These are phyloP conservation scores for Conus betulinus DNA, from an alignment of 1,140 invertebrate species.

Conservation along the genomic window DNA sequence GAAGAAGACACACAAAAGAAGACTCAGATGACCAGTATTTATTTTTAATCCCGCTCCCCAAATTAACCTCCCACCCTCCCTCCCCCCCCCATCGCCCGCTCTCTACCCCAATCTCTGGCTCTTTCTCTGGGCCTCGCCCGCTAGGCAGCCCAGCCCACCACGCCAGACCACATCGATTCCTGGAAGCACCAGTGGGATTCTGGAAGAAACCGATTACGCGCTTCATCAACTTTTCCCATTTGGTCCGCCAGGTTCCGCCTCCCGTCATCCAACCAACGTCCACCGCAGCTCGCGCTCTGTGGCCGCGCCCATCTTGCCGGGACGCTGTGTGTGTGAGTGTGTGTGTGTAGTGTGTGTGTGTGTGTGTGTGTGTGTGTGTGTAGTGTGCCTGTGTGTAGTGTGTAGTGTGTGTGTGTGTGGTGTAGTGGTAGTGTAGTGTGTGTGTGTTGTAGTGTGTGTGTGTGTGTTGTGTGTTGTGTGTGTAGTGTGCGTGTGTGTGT, in stretches of 20 bases:
- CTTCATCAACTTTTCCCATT: constrained; percentile 16
- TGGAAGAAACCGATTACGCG: constrained; percentile 13
- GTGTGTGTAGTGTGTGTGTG: too few relatives aligned
- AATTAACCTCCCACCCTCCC: neutral
- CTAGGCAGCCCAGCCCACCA: too few relatives aligned
- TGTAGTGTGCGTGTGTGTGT: too few relatives aligned
- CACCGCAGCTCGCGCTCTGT: neutral
- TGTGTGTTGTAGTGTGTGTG: too few relatives aligned
- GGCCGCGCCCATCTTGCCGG: too few relatives aligned
- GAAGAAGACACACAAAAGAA: neutral
- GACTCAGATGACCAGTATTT: neutral
- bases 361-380: too few relatives aligned
- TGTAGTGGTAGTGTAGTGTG: too few relatives aligned
- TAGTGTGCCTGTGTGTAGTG: too few relatives aligned
- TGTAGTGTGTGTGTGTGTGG: too few relatives aligned
- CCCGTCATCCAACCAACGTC: too few relatives aligned
- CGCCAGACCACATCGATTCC: neutral
- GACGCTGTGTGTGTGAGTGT: too few relatives aligned
- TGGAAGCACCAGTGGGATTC: neutral
- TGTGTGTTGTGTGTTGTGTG: too few relatives aligned
- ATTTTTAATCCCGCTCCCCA: neutral
- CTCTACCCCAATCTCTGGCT: neutral
- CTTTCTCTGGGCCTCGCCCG: neutral
- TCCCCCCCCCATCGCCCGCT: neutral
- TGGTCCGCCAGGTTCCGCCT: constrained; percentile 10